Base-by-base conservation (phyloP, 2,113 vertebrate species). In the Oryzias curvinotus region DNA sequence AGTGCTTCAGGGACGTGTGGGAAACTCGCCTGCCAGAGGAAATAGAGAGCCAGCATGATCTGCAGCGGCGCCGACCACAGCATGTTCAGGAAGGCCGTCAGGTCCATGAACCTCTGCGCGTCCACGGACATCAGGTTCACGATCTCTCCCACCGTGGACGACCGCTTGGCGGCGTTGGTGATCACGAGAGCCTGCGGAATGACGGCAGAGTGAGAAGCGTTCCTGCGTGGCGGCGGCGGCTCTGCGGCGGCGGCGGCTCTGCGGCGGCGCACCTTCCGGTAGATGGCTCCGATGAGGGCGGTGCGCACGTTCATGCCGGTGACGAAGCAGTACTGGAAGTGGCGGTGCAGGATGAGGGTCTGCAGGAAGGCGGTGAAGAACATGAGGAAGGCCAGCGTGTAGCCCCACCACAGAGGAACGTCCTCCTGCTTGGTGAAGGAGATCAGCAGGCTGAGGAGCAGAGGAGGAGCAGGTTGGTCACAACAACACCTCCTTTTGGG, bases 71-170 rank as follows among this genome's bases (percentile, higher is more conserved):
- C 93, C n/a, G 97, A 98, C 96, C 96, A 98, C 77, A 98, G 30
- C 94, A 98, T 92, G 85, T 95, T 96, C 73, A 99, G 91, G 87
- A 94, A 98, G 26, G 92, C 91, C 68, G 87, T 78, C 30, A 97
- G 80, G 62, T 98, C 96, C 93, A 94, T 94, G 89, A 98, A 96
- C 28, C 93, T 91, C 4, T 99, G 96, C 0, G 96, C 95, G 1
- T 99, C 97, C 75, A 98, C 96, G 0, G 97, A 96, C 96, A 99
- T 98, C 83, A 99, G 84, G 85, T 99, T 98, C 62, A 98, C 96
- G 0, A 98, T 90, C 80, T 99, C 96, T 30, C 97, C 97, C 49
- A 98, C 88, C 0, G 97, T 97, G 3, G 95, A 96, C 0, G 93
- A 90, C 4, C 93, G 95, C 54, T 95, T 98, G 1, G 94, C 96